Conservation (phyloP, 1,140 invertebrate genomes). For the Lethrus apterus region DNA sequence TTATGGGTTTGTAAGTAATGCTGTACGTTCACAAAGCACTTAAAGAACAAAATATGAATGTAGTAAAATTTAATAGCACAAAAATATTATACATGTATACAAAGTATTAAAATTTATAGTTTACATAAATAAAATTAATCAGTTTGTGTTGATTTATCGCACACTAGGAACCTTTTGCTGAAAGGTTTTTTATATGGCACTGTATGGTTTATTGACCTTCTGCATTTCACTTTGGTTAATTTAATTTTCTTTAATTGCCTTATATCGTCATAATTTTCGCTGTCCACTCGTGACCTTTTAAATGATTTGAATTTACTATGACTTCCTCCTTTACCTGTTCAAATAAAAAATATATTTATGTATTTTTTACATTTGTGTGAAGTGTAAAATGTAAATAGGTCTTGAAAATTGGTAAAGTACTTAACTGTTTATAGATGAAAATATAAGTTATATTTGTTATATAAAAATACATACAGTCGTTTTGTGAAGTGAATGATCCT, state of each 20-base stretch:
- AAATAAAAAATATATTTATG: neutral
- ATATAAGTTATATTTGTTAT: too few species aligned
- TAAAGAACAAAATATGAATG: too few species aligned
- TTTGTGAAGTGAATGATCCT: slow-evolving; percentile 1
- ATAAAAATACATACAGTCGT: too few species aligned
- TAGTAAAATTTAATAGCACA: too few species aligned
- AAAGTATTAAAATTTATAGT: neutral
- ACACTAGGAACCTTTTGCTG: neutral
- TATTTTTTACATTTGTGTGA: neutral
- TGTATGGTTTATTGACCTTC: slow-evolving; percentile 7
- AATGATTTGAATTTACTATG: neutral
- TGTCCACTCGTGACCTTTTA: neutral
- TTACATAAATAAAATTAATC: neutral
- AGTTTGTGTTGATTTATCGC: slow-evolving; percentile 12
- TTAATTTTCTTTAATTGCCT: slow-evolving; percentile 8
- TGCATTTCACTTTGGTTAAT: slow-evolving; percentile 10
- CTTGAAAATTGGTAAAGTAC: too few species aligned
- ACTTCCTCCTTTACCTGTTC: neutral
- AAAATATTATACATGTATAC: neutral
- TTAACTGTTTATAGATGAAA: too few species aligned
- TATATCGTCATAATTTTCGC: neutral
- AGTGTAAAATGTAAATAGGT: too few species aligned
- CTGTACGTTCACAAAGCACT: too few species aligned
- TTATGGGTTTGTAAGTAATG: too few species aligned
- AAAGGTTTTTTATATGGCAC: slow-evolving; percentile 4